phyloP scores from a whole-genome alignment of 2,888 invertebrate species.

The Amphipyra tragopoginis region DNA sequence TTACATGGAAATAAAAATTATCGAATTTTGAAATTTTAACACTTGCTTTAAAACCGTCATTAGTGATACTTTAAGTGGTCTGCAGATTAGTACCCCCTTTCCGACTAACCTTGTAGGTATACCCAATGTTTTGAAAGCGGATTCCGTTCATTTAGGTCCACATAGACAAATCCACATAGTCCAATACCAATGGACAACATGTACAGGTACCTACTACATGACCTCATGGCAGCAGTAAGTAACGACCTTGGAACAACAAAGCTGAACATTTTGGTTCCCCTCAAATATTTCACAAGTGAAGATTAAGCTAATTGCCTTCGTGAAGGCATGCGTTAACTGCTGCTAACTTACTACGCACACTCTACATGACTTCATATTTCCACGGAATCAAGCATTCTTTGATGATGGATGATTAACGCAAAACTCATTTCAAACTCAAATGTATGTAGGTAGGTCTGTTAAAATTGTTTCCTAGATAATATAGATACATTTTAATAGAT shows the following conservation, averaged over 20 bases:
- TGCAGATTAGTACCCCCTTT: too few species aligned
- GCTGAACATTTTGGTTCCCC: constrained; percentile 11
- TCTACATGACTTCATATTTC: constrained; percentile 48
- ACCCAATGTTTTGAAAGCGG: too few species aligned
- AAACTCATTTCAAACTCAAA: neutral
- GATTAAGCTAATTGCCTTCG: constrained; percentile 52
- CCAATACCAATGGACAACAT: neutral
- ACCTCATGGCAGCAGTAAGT: neutral
- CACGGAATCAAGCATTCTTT: constrained; percentile 36
- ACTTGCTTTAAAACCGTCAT: too few species aligned
- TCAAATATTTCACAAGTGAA: constrained; percentile 50
- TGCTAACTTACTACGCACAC: constrained; percentile 46
- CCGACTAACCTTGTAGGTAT: too few species aligned
- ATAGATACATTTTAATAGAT: too few species aligned
- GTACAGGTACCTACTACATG: neutral
- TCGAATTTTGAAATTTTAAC: too few species aligned
- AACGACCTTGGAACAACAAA: constrained; percentile 42
- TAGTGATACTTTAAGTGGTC: too few species aligned
- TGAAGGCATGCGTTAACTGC: constrained; percentile 46
- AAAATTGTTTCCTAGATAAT: too few species aligned
- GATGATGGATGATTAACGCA: constrained; percentile 10
- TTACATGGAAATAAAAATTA: too few species aligned
- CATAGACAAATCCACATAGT: too few species aligned
- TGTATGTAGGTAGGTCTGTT: too few species aligned
- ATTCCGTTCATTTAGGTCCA: too few species aligned